Conservation (phyloP, 2,888 invertebrate genomes). For the Rhagonycha fulva region DNA sequence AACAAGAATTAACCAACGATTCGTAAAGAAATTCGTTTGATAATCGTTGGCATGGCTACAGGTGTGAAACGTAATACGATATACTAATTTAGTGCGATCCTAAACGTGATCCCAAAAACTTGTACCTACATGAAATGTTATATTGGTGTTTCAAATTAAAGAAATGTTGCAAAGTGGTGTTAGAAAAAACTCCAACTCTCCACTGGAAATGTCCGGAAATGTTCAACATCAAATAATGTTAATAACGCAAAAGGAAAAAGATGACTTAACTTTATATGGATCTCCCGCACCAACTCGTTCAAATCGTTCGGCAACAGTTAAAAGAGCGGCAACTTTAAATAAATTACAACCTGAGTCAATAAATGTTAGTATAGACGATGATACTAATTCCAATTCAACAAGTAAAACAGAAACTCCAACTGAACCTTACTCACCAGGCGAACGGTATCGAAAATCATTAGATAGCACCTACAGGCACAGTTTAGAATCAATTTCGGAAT, state of each 20-base stretch:
- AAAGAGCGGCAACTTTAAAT: slow-evolving; percentile 37
- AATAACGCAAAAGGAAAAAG: slow-evolving; percentile 44
- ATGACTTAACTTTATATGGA: slow-evolving; percentile 47
- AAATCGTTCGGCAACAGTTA: slow-evolving; percentile 49
- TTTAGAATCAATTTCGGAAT: slow-evolving; percentile 53
- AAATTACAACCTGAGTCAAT: slow-evolving; percentile 5
- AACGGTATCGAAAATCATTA: slow-evolving; percentile 39
- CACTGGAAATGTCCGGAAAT: slow-evolving; percentile 39
- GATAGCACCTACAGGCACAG: slow-evolving; percentile 48
- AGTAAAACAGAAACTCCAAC: slow-evolving; percentile 29
- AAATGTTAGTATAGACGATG: slow-evolving; percentile 7
- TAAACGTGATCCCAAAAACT: background rate
- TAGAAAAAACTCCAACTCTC: background rate
- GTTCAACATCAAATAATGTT: slow-evolving; percentile 44
- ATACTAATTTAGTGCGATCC: background rate
- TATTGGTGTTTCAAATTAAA: background rate
- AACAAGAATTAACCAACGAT: slow-evolving; percentile 41
- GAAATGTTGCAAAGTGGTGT: background rate
- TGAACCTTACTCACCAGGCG: slow-evolving; percentile 8
- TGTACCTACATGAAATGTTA: background rate
- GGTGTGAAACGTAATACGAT: slow-evolving; percentile 31
- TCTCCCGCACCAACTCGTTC: slow-evolving; percentile 41
- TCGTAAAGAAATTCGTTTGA: slow-evolving; percentile 45
- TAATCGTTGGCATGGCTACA: slow-evolving; percentile 52
- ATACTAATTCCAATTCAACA: background rate